These are phyloP conservation scores for Acrobasis suavella DNA, from an alignment of 2,888 invertebrate genomes.

Conservation along the genomic window DNA sequence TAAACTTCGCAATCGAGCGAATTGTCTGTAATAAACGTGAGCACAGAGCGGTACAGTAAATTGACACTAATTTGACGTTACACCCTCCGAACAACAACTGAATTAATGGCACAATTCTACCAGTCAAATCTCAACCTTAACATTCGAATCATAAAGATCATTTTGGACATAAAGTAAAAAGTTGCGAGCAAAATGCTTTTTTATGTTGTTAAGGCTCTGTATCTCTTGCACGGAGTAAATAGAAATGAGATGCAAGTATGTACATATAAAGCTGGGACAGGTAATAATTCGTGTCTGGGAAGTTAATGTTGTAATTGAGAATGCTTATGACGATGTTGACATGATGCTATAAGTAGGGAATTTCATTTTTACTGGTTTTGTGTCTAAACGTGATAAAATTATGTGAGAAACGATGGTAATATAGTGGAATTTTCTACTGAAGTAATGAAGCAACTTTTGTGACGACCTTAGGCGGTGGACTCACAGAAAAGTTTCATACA, in stretches of 20 bases:
- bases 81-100: constrained; percentile 27
- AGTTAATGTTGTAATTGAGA: neutral
- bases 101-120: neutral
- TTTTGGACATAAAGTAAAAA: neutral
- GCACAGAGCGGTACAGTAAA: constrained; percentile 33
- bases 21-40: constrained; percentile 35
- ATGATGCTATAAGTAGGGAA: neutral
- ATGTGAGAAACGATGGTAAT: no score
- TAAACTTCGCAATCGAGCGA: constrained; percentile 26
- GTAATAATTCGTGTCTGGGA: neutral
- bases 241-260: constrained; percentile 15
- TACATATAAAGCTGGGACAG: neutral
- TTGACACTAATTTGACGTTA: constrained; percentile 50
- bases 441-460: no score
- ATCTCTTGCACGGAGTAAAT: constrained; percentile 14
- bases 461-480: no score
- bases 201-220: constrained; percentile 26
- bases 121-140: neutral
- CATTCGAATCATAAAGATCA: neutral
- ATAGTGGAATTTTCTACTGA: no score
- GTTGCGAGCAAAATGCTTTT: constrained; percentile 22
- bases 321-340: neutral
- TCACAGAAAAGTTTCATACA: no score
- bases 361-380: neutral
- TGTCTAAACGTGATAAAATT: no score